phyloP scores from a whole-genome alignment of 2,888 invertebrate genomes.

The Acanthosoma haemorrhoidale region DNA sequence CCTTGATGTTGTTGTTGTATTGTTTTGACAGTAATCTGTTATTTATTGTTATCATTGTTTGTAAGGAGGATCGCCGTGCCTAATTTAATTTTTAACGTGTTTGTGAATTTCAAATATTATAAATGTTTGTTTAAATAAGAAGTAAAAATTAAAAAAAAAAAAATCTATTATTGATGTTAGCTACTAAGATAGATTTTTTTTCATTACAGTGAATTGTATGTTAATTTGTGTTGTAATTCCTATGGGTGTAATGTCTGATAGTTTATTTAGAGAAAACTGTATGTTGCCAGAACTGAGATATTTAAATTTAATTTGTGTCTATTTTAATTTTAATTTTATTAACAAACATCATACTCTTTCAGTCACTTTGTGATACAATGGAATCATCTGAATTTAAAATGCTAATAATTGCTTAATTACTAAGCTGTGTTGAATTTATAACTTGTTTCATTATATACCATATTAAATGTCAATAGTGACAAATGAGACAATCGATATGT shows the following conservation, averaged over 20 bases:
- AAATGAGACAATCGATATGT: conserved; percentile 27
- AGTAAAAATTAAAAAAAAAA: background rate
- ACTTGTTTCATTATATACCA: background rate
- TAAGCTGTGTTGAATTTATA: background rate
- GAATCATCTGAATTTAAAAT: background rate
- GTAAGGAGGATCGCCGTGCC: conserved; percentile 15
- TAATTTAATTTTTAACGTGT: conserved; percentile 19
- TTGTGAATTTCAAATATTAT: conserved; percentile 9
- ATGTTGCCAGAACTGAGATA: background rate
- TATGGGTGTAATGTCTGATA: background rate
- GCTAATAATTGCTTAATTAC: background rate
- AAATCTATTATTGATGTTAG: background rate
- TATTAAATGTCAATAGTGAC: conserved; percentile 22
- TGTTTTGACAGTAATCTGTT: background rate
- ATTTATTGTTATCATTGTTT: background rate
- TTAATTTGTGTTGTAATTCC: background rate
- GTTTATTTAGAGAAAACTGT: background rate
- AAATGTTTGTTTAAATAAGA: conserved; percentile 4
- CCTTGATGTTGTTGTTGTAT: background rate
- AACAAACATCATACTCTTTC: background rate
- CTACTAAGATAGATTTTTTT: conserved; percentile 2
- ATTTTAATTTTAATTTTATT: background rate
- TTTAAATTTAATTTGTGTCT: background rate
- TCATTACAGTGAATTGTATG: background rate
- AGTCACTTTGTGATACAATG: background rate